Conservation (phyloP, 2,797 vertebrate species). For the Uromys caudimaculatus region DNA sequence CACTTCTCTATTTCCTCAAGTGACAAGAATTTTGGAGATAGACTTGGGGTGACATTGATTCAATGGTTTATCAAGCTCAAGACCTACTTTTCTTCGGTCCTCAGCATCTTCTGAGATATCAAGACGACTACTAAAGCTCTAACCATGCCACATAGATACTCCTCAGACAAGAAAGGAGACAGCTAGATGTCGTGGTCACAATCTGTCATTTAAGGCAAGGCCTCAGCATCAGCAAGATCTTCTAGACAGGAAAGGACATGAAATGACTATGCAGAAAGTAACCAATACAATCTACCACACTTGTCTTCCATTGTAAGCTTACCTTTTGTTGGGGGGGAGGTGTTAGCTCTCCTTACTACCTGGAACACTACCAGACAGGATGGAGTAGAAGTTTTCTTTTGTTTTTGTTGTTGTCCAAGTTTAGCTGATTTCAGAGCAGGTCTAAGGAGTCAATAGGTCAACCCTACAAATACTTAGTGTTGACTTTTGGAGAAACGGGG, state of each 20-base stretch:
- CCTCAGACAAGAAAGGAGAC: not conserved
- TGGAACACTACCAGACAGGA: not conserved
- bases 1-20: not conserved
- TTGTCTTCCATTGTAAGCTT: not conserved
- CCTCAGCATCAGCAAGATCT: not conserved
- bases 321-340: not conserved
- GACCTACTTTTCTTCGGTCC: not conserved
- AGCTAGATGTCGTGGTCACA: not conserved
- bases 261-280: not conserved
- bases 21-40: not conserved
- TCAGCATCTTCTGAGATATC: not conserved
- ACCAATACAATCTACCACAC: not conserved
- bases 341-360: not conserved
- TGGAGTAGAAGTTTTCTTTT: not conserved
- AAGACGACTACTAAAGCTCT: not conserved
- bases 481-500: not conserved
- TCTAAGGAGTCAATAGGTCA: not conserved
- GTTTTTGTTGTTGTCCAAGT: not conserved
- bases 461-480: not conserved
- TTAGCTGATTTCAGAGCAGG: not conserved
- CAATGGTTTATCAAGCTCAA: not conserved
- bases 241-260: not conserved
- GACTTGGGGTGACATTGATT: not conserved
- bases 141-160: not conserved
- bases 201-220: not conserved